A percentile compares a stretch with the other conserved stretches of the same genome.
Evolutionary conservation across 2,888 invertebrate species (phyloP).

Genomic region (Dynastes tityus): DNA sequence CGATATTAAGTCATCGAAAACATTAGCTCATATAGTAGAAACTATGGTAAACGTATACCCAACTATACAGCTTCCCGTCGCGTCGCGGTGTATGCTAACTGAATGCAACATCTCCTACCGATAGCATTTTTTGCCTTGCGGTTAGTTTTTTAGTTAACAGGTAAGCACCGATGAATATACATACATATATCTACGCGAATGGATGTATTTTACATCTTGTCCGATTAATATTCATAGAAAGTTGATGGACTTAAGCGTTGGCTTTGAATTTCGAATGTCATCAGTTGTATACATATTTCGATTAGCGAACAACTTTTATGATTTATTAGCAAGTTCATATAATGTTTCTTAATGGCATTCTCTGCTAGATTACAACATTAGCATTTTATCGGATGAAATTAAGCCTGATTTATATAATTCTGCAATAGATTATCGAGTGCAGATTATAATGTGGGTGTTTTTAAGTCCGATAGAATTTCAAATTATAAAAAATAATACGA

Average conservation of each 20-base stretch:
- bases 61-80: background rate
- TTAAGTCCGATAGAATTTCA: too few relatives aligned
- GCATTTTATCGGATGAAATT: constrained; percentile 3
- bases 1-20: background rate
- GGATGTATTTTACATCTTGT: background rate
- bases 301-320: background rate
- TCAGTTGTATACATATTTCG: background rate
- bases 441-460: too few relatives aligned
- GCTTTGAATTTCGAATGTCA: background rate
- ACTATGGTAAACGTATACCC: background rate
- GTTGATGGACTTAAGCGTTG: background rate
- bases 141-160: constrained; percentile 8
- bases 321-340: background rate
- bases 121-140: constrained; percentile 31
- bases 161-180: background rate
- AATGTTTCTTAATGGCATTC: background rate
- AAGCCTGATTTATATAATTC: background rate
- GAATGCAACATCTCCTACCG: background rate
- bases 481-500: too few relatives aligned
- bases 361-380: background rate
- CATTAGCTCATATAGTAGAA: background rate
- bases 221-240: constrained; percentile 23
- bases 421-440: background rate
- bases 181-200: background rate
- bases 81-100: background rate